Base-by-base conservation (phyloP, 2,113 vertebrate species). In the Dendrocopos noguchii region DNA sequence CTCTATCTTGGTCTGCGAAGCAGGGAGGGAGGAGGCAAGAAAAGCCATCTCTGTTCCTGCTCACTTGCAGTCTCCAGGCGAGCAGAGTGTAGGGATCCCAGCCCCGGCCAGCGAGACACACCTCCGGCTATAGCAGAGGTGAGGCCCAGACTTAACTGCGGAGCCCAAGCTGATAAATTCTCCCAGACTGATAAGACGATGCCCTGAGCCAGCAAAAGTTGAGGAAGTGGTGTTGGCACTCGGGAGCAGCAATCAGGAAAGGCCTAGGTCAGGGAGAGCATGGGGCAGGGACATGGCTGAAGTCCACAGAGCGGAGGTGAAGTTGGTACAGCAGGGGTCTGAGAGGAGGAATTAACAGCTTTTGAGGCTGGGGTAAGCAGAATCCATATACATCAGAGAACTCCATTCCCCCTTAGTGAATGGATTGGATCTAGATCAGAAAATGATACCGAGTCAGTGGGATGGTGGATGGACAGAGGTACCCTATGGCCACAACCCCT, bases 181-280 rank as follows among this genome's bases (percentile, higher is more conserved):
- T 53, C 80, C 36, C 57, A 60, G 42, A 55, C 60, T 50, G 90
- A 94, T 93, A 95, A 77, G 33, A 85, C 4, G 0, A 70, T 88
- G 93, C 82, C 83, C 82, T 93, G 92, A 93, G 85, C 76, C 92
- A 96, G 90, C 92, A 95, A 61, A 94, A 93, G 73, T 60, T 44
- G 53, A 95, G 88, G 92, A 93, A 95, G 90, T 61, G 36, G 73
- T 6, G 47, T 65, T 4, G 0, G 90, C 76, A 71, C 33, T 12
- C 42, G 60, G 65, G 82, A 94, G 71, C 2, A 2, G 78, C 76
- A 56, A 56, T 29, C 39, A 7, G 72, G 67, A 85, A 82, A 56
- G 63, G 67, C n/a, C 85, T 21, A 28, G 67, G 85, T 70, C 84
- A 74, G 80, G 79, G 46, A 67, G 47, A 80, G 46, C 82, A 83